Conservation (phyloP, 1,140 invertebrate species). For the fruit fly (Drosophila melanogaster) region Release_6_plus_ISO1_MT NT_037436.4:20961501-20962000, state of each 20-base stretch:
- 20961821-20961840: no score
- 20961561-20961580: neutral
- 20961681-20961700: slow-evolving; percentile 48
- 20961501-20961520: neutral
- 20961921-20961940: slow-evolving; percentile 14
- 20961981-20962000: slow-evolving; percentile 49
- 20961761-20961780: slow-evolving; percentile 56
- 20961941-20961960: slow-evolving; percentile 28
- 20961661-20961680: slow-evolving; percentile 68
- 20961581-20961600: slow-evolving; percentile 35
- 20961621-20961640: slow-evolving; percentile 68
- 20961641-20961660: slow-evolving; percentile 60
- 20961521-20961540: neutral
- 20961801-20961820: no score
- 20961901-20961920: no score
- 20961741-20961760: slow-evolving; percentile 48
- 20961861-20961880: no score
- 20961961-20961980: slow-evolving; percentile 9
- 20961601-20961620: slow-evolving; percentile 65
- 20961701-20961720: slow-evolving; percentile 72
- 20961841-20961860: neutral
- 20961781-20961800: neutral
- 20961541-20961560: neutral
- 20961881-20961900: no score
- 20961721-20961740: slow-evolving; percentile 66